Conservation (phyloP, 2,888 invertebrate genomes). For the Dryococelus australis region DNA sequence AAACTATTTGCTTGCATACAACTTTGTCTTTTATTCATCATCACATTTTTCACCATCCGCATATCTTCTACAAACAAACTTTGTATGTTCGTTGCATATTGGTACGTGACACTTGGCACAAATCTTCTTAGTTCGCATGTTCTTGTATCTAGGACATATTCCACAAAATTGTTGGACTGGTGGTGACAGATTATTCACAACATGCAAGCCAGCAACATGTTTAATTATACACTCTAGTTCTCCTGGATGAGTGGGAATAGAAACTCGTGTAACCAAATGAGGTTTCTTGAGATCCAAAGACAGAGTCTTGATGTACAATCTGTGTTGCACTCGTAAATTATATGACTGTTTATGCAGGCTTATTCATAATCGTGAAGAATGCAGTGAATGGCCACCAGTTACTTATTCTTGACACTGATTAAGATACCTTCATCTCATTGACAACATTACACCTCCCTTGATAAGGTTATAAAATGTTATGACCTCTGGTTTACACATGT, state of each 20-base stretch:
- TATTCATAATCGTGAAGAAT: not conserved
- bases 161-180: not conserved
- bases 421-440: not conserved
- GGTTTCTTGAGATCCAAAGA: not conserved
- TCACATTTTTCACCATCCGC: not conserved
- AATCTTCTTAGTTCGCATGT: slow-evolving; percentile 5
- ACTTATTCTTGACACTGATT: not conserved
- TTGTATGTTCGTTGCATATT: not conserved
- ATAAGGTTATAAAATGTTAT: not conserved
- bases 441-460: not conserved
- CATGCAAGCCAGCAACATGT: not conserved
- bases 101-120: not conserved
- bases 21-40: not conserved
- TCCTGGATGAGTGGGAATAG: not conserved
- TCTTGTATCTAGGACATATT: not conserved
- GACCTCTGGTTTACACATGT: not conserved
- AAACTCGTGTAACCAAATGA: not conserved
- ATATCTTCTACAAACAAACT: not conserved
- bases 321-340: slow-evolving; percentile 1
- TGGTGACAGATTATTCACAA: not conserved
- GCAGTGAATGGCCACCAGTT: not conserved
- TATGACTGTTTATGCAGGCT: not conserved
- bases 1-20: too few species aligned
- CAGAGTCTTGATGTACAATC: not conserved
- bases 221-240: not conserved